Conservation (phyloP, 2,888 invertebrate species). For the Drosophila prolongata region DNA sequence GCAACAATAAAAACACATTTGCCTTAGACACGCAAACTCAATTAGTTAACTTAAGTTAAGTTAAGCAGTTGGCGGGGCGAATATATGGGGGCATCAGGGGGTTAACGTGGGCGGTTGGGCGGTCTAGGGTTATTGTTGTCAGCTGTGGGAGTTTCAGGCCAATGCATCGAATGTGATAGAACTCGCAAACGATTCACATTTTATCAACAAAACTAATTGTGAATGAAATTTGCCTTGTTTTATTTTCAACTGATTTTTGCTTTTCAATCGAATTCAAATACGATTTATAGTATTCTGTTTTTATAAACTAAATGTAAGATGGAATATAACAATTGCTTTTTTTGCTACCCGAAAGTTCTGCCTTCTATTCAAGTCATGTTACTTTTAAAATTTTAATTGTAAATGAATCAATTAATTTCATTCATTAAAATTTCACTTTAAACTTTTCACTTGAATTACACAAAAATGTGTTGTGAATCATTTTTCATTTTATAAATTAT, state of each 20-base stretch:
- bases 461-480: too few relatives aligned
- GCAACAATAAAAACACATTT: conserved; percentile 70
- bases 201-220: not conserved
- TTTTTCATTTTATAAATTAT: too few relatives aligned
- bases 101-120: conserved; percentile 10
- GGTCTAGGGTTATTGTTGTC: conserved; percentile 17
- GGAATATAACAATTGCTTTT: too few relatives aligned
- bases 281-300: too few relatives aligned
- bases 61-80: conserved; percentile 20
- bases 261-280: too few relatives aligned
- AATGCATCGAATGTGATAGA: conserved; percentile 1
- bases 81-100: not conserved
- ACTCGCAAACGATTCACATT: not conserved
- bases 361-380: too few relatives aligned
- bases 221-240: not conserved
- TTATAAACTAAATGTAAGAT: too few relatives aligned
- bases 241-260: not conserved
- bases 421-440: not conserved
- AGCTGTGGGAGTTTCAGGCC: conserved; percentile 19
- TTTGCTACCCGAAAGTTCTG: too few relatives aligned
- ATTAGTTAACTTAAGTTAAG: conserved; percentile 67
- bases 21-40: conserved; percentile 75
- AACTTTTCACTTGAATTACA: not conserved
- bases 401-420: too few relatives aligned
- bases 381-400: too few relatives aligned